Percentiles rank a stretch among this genome's conserved stretches.
phyloP scores from a whole-genome alignment of 2,888 invertebrate genomes.

The Stenolophus ochropezus region DNA sequence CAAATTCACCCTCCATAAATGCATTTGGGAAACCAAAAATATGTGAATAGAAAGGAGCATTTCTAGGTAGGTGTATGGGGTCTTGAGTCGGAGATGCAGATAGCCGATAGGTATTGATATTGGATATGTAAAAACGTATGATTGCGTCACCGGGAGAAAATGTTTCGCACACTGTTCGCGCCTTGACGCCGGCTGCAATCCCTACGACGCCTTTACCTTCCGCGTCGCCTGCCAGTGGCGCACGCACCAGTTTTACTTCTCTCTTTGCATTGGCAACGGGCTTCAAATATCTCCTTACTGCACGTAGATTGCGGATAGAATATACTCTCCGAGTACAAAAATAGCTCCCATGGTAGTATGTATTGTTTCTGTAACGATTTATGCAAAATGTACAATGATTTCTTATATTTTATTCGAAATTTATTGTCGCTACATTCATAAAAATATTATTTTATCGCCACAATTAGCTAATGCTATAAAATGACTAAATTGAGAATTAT shows the following conservation, averaged over 20 bases:
- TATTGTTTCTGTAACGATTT: too few species aligned
- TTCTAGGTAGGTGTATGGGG: constrained; percentile 8
- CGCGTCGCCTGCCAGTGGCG: not conserved
- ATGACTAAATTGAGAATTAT: too few species aligned
- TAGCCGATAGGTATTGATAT: constrained; percentile 59
- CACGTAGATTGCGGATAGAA: too few species aligned
- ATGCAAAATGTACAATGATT: too few species aligned
- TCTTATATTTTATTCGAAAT: too few species aligned
- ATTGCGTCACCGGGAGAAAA: constrained; percentile 53
- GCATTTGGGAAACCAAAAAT: constrained; percentile 27
- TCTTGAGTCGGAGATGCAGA: constrained; percentile 32
- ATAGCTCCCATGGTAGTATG: too few species aligned
- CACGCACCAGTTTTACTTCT: not conserved
- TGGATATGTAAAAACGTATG: constrained; percentile 59
- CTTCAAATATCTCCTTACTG: too few species aligned
- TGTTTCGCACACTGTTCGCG: constrained; percentile 35
- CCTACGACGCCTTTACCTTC: not conserved
- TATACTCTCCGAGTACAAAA: too few species aligned
- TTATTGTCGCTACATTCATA: too few species aligned
- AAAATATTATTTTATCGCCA: too few species aligned
- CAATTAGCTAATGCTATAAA: too few species aligned
- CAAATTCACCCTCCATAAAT: constrained; percentile 25
- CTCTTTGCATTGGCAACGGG: not conserved
- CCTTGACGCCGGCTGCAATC: not conserved
- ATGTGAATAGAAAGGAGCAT: constrained; percentile 26